Conservation (phyloP, 2,888 invertebrate genomes). For the Esperia sulphurella region DNA sequence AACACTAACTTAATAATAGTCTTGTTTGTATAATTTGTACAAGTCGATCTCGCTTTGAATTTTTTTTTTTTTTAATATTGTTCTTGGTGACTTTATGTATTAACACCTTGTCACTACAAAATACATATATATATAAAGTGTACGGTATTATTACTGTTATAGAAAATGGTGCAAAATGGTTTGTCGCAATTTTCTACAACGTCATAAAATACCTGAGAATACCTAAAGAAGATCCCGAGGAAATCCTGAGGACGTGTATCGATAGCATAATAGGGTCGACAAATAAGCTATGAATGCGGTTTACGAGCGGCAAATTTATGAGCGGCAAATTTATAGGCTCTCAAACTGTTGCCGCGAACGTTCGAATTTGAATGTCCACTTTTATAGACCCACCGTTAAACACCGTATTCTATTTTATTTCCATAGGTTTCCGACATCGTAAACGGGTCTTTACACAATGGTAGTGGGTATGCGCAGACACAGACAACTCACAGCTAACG, state of each 20-base stretch:
- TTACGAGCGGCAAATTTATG: constrained; percentile 34
- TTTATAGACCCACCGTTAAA: constrained; percentile 34
- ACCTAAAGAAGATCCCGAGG: not conserved
- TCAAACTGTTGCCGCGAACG: constrained; percentile 29
- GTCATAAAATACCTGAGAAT: not conserved
- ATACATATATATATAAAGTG: too few species aligned
- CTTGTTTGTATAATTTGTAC: too few species aligned
- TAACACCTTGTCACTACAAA: too few species aligned
- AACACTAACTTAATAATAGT: too few species aligned
- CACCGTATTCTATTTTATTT: constrained; percentile 32
- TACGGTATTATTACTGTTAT: not conserved
- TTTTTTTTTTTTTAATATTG: too few species aligned
- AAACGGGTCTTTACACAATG: constrained; percentile 9
- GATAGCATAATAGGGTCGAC: constrained; percentile 15
- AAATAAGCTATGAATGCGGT: constrained; percentile 33
- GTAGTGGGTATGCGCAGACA: not conserved
- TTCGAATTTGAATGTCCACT: constrained; percentile 39
- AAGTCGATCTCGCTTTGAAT: too few species aligned
- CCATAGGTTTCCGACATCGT: constrained; percentile 23
- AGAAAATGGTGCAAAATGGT: not conserved
- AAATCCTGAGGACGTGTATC: constrained; percentile 11
- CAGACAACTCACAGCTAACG: too few species aligned
- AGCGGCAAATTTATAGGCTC: constrained; percentile 28
- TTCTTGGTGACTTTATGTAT: too few species aligned
- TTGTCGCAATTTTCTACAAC: not conserved